These are phyloP conservation scores for Rhizoglyphus robini DNA, from an alignment of 1,140 invertebrate species.

Conservation along the genomic window DNA sequence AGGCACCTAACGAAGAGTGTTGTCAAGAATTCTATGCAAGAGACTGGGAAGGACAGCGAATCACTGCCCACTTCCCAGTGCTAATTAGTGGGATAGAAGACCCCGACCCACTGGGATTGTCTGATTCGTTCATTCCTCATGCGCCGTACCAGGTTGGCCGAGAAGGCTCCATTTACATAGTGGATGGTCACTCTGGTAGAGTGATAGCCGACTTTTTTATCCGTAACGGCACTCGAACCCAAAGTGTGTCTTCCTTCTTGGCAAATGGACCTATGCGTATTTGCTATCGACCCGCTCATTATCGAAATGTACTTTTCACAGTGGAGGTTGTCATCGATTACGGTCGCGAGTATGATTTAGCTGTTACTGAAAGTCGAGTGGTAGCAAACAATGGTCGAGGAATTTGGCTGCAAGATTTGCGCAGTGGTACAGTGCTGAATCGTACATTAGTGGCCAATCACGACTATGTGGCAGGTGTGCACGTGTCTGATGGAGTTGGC, in stretches of 20 bases:
- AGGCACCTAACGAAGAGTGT: slow-evolving; percentile 6
- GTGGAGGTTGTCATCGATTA: slow-evolving; percentile 51
- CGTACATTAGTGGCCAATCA: slow-evolving; percentile 69
- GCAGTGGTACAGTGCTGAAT: slow-evolving; percentile 63
- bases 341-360: slow-evolving; percentile 72
- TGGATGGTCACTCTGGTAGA: slow-evolving; percentile 45
- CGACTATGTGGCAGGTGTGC: slow-evolving; percentile 69
- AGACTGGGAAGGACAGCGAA: slow-evolving; percentile 48
- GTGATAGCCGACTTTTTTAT: slow-evolving; percentile 22
- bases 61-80: slow-evolving; percentile 68
- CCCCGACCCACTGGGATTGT: neutral
- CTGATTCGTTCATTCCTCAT: neutral
- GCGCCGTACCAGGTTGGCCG: slow-evolving; percentile 44
- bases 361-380: slow-evolving; percentile 66
- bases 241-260: slow-evolving; percentile 58
- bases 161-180: slow-evolving; percentile 50
- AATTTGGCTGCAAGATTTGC: slow-evolving; percentile 64
- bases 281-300: slow-evolving; percentile 21
- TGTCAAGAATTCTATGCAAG: slow-evolving; percentile 26
- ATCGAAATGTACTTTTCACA: slow-evolving; percentile 53
- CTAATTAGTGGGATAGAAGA: slow-evolving; percentile 39
- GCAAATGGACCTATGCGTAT: slow-evolving; percentile 14
- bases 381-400: slow-evolving; percentile 83
- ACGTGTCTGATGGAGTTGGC: slow-evolving; percentile 68
- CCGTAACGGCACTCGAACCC: slow-evolving; percentile 59